A percentile compares a stretch with the other conserved stretches of the same genome.
Conservation (phyloP, 64 coral and sea anemone genomes). For the Montipora cactus region DNA sequence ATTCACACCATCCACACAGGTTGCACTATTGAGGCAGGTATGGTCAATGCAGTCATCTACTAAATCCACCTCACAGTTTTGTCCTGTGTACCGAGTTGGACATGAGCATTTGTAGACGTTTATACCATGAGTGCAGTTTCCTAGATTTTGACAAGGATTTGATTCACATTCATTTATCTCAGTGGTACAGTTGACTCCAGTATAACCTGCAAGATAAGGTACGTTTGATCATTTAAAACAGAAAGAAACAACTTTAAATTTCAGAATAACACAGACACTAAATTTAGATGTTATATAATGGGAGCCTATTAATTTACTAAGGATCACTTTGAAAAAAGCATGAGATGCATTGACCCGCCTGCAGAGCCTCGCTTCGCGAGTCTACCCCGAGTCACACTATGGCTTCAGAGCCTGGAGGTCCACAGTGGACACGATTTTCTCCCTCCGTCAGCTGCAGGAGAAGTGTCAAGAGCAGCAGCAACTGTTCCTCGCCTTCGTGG, state of each 20-base stretch:
- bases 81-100: conserved; percentile 63
- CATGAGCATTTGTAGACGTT: conserved; percentile 73
- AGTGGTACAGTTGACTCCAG: conserved; percentile 48
- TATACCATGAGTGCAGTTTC: conserved; percentile 65
- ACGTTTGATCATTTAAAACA: neutral
- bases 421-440: too few species aligned
- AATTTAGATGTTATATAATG: too few species aligned
- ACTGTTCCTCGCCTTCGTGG: too few species aligned
- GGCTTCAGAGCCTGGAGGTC: too few species aligned
- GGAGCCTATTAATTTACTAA: too few species aligned
- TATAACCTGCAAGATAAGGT: conserved; percentile 42
- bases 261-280: too few species aligned
- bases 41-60: conserved; percentile 68
- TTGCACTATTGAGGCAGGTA: conserved; percentile 73
- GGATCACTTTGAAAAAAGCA: too few species aligned
- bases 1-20: conserved; percentile 80
- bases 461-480: too few species aligned
- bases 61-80: conserved; percentile 63
- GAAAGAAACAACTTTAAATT: neutral
- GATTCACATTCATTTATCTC: conserved; percentile 63
- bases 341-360: too few species aligned
- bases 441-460: too few species aligned
- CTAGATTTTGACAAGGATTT: conserved; percentile 69
- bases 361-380: too few species aligned
- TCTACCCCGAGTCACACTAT: too few species aligned